These are phyloP conservation scores for Wiebesia pumilae DNA, from an alignment of 1,140 invertebrate species.

Conservation along the genomic window DNA sequence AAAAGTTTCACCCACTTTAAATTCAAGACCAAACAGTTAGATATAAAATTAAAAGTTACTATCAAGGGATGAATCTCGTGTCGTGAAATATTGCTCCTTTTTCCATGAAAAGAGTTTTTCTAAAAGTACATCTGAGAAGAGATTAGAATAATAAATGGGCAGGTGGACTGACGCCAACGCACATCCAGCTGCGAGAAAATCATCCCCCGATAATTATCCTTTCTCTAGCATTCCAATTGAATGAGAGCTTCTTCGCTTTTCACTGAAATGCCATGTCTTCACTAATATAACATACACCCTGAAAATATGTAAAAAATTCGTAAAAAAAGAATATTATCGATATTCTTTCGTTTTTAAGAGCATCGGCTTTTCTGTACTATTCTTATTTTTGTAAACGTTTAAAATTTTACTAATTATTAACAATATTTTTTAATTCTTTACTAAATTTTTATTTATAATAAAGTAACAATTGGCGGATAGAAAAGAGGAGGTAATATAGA, in stretches of 20 bases:
- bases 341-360: no score
- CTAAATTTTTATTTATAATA: no score
- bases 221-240: background rate
- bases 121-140: background rate
- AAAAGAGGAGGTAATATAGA: no score
- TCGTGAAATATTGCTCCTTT: background rate
- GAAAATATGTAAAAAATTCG: background rate
- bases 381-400: no score
- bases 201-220: conserved; percentile 42
- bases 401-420: no score
- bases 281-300: background rate
- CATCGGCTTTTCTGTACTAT: no score
- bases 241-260: background rate
- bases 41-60: conserved; percentile 3
- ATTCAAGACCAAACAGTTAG: background rate
- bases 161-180: conserved; percentile 19
- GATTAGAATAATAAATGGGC: conserved; percentile 42
- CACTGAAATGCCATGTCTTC: background rate
- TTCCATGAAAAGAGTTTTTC: conserved; percentile 17
- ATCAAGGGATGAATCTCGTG: background rate
- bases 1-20: background rate
- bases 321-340: background rate
- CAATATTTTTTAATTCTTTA: no score
- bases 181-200: conserved; percentile 17
- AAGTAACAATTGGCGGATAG: no score